These are phyloP conservation scores for Cephus pygmeus DNA, from an alignment of 2,888 invertebrate genomes.

Conservation along the genomic window DNA sequence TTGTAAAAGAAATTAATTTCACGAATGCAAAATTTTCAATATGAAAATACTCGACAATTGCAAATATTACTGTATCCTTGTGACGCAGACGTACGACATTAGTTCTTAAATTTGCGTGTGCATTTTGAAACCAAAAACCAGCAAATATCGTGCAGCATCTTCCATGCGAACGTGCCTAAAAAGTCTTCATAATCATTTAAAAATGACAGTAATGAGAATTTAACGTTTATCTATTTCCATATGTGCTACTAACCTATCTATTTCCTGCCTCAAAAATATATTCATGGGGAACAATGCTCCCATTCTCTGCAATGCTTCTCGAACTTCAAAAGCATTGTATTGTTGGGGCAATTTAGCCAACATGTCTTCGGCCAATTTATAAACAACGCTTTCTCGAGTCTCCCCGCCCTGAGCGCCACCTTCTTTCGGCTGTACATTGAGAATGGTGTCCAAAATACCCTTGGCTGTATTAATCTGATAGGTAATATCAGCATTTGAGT, in stretches of 20 bases:
- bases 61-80: no score
- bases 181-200: background rate
- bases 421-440: constrained; percentile 98
- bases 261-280: constrained; percentile 85
- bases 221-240: background rate
- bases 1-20: no score
- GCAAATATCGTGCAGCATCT: no score
- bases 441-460: constrained; percentile 91
- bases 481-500: constrained; percentile 96
- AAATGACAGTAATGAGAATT: background rate
- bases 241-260: constrained; percentile 64
- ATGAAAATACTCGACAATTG: no score
- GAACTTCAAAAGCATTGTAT: constrained; percentile 90
- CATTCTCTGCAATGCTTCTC: constrained; percentile 90
- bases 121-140: no score
- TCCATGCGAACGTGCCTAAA: no score
- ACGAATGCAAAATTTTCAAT: no score
- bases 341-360: constrained; percentile 84
- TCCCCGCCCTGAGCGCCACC: constrained; percentile 91
- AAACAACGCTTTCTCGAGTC: constrained; percentile 92
- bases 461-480: constrained; percentile 97
- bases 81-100: no score
- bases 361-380: constrained; percentile 94
- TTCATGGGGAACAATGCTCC: constrained; percentile 95
- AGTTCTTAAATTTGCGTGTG: no score